Conservation (phyloP, 2,113 vertebrate species). For the Xiphophorus couchianus region DNA sequence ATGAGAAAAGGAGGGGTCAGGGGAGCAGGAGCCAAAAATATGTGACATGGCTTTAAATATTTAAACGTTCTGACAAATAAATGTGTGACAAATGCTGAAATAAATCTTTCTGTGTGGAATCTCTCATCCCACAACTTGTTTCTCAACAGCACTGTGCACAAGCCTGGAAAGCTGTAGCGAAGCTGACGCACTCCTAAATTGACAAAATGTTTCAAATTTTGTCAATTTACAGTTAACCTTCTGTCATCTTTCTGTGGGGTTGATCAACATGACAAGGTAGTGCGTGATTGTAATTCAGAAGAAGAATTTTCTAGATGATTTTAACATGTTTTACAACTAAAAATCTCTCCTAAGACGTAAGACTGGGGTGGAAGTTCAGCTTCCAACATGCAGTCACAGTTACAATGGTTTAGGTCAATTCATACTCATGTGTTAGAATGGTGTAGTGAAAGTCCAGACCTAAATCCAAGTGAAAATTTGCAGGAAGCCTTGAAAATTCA, state of each 20-base stretch:
- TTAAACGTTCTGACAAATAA: conserved; percentile 11
- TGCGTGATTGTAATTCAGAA: no score
- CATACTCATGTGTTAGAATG: background rate
- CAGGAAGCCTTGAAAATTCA: background rate
- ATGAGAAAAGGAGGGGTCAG: background rate
- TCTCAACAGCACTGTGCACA: background rate
- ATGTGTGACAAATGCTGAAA: background rate
- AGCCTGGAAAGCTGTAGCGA: background rate
- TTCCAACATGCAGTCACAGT: background rate
- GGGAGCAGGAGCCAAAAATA: conserved; percentile 3
- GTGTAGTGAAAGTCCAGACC: background rate
- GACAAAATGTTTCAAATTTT: background rate
- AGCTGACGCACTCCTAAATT: background rate
- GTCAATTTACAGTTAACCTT: background rate
- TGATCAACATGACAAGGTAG: background rate
- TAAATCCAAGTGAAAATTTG: background rate
- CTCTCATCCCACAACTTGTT: background rate
- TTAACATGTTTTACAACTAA: no score
- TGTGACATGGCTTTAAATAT: conserved; percentile 1
- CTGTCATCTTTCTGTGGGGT: background rate
- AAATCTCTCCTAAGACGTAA: no score
- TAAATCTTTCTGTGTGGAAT: background rate
- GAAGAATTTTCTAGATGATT: no score
- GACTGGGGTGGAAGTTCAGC: background rate
- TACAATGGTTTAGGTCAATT: background rate